A percentile compares a stretch with the other conserved stretches of the same genome.
phyloP scores from a whole-genome alignment of 2,888 invertebrate genomes.

The Cylloceria caligata region DNA sequence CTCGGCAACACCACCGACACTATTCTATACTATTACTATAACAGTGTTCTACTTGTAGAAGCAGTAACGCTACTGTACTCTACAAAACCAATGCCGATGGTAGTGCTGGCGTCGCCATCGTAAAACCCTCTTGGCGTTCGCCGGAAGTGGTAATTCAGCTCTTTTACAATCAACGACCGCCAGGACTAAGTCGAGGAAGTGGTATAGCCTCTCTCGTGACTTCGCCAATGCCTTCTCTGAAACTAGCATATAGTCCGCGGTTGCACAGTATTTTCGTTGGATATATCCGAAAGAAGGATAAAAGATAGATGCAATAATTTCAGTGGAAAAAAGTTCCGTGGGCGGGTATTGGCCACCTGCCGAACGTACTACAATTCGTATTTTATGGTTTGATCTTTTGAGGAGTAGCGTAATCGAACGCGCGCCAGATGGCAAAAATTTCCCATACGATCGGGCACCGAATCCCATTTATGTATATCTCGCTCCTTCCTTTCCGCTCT shows the following conservation, averaged over 20 bases:
- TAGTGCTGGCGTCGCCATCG: constrained; percentile 46
- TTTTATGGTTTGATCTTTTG: constrained; percentile 35
- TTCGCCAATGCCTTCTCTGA: background rate
- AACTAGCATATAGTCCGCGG: constrained; percentile 3
- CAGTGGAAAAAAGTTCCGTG: constrained; percentile 15
- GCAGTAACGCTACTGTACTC: background rate
- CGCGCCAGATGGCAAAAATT: constrained; percentile 64
- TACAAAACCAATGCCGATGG: constrained; percentile 41
- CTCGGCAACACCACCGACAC: constrained; percentile 37
- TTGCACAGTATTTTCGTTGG: constrained; percentile 18
- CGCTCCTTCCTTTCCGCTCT: constrained; percentile 19
- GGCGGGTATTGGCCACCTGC: constrained; percentile 66
- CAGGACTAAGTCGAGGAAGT: constrained; percentile 57
- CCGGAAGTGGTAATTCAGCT: constrained; percentile 67
- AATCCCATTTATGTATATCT: constrained; percentile 56
- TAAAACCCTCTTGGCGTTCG: constrained; percentile 57
- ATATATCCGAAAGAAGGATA: constrained; percentile 10
- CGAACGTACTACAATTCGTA: constrained; percentile 42
- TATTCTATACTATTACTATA: constrained; percentile 1
- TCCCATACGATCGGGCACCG: constrained; percentile 47
- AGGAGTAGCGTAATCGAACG: constrained; percentile 41
- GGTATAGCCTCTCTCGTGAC: constrained; percentile 24
- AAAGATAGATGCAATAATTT: constrained; percentile 46
- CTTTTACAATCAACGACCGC: constrained; percentile 66
- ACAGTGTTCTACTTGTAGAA: background rate